Percentiles rank a stretch among this genome's conserved stretches.
These are phyloP conservation scores for Lycaon pictus DNA, from an alignment of 2,113 vertebrate genomes.

Conservation along the genomic window DNA sequence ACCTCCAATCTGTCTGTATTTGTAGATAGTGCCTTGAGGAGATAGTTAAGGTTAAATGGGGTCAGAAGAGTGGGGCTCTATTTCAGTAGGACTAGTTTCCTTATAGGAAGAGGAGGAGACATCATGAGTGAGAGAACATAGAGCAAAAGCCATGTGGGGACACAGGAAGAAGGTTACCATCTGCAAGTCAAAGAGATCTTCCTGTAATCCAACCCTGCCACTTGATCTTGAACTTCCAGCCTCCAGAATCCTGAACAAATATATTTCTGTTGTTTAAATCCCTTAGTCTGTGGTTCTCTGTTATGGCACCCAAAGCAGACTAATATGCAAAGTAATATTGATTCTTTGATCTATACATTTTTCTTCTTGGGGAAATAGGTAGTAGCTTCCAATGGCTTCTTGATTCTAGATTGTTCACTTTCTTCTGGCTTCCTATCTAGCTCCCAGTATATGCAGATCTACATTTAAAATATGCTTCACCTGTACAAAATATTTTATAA, in stretches of 20 bases:
- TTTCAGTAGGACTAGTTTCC: not conserved
- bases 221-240: not conserved
- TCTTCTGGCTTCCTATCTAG: not conserved
- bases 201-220: not conserved
- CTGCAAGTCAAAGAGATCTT: not conserved
- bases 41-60: not conserved
- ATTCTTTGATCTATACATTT: not conserved
- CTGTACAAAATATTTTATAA: not conserved
- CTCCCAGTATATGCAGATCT: not conserved
- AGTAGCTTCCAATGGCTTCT: not conserved
- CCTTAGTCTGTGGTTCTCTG: not conserved
- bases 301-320: not conserved
- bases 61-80: fast-evolving
- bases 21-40: not conserved
- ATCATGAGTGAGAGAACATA: not conserved
- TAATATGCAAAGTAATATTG: not conserved
- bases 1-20: not conserved
- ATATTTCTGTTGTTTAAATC: not conserved
- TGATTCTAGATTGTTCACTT: not conserved
- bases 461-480: not conserved
- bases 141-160: not conserved
- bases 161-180: not conserved
- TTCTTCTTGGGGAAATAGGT: not conserved
- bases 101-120: not conserved
- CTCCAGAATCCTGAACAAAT: not conserved